Base-by-base conservation (phyloP, 37 sponge, comb jelly and placozoan genomes). In the Oscarella lobularis region DNA sequence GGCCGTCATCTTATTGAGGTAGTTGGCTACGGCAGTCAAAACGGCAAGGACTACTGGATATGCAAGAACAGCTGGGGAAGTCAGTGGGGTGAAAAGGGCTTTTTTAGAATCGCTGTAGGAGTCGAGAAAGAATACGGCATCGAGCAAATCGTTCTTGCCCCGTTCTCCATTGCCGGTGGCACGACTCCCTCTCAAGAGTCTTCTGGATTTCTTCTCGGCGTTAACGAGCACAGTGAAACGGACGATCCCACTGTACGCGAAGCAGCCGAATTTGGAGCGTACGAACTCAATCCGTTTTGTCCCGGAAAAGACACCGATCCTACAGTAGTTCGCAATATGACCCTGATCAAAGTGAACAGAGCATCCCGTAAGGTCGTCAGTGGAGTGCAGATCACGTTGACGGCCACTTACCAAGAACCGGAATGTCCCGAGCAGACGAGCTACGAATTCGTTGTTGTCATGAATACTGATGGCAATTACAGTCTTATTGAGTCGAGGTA, bases 61-160 rank as follows among this genome's bases (percentile, higher is more conserved):
- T 77, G 77, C 34, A 84, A 84, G 76, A 84, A 84, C 72, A 80
- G 80, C 72, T 84, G 85, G 85, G 85, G 85, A 2, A 38, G 38
- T 31, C 33, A 55, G 0, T 84, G 81, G 81, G 85, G 85, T 3
- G 85, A 84, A 35, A 3, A 79, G 29, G 85, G 85, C 33, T 84
- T 70, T 48, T 84, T 84, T 73, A 34, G 81, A 35, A 84, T 84
- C 32, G 35, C 67, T 30, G 39, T 75, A 35, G 85, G 85, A 14
- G 67, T 33, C 29, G n/a, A n/a, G n/a, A 66, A 80, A 60, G 85
- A 84, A 38, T 6, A 31, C 31, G 30, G 67, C 40, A 84, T 84
- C 39, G 85, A 84, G 20, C 14, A 48, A 48, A 20, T 27, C 60
- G 60, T 48, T 48, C 20, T 48, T 27, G 9, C 60, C 9, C 60